Conservation (phyloP, 2,888 invertebrate genomes). For the Prenolepis imparis region DNA sequence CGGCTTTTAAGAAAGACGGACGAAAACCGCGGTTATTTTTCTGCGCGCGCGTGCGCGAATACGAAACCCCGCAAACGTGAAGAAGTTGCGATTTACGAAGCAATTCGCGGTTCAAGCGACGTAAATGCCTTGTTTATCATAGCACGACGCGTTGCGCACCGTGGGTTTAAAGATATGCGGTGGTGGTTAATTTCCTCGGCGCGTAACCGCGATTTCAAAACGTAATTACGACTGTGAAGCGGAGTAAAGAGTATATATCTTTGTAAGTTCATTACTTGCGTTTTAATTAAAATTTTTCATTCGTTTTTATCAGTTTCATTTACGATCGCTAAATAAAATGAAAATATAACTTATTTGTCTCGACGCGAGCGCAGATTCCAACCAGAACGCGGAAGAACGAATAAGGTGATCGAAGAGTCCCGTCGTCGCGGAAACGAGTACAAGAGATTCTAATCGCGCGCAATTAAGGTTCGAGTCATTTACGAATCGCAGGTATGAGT, state of each 20-base stretch:
- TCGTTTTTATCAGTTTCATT: conserved; percentile 13
- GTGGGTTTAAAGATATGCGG: conserved; percentile 34
- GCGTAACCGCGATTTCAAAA: conserved; percentile 18
- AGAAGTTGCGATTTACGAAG: conserved; percentile 63
- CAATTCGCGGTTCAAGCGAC: conserved; percentile 43
- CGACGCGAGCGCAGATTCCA: not conserved
- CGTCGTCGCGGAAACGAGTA: conserved; percentile 34
- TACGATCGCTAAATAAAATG: not conserved
- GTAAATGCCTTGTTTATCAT: conserved; percentile 51
- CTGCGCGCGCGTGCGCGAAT: conserved; percentile 62
- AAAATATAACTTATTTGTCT: conserved; percentile 15
- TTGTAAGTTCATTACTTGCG: not conserved
- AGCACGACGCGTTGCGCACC: conserved; percentile 48
- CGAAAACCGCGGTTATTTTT: conserved; percentile 68
- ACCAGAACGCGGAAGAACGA: conserved; percentile 38
- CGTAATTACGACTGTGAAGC: conserved; percentile 10
- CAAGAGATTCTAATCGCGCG: conserved; percentile 52
- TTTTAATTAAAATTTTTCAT: conserved; percentile 28
- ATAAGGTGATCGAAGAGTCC: conserved; percentile 27
- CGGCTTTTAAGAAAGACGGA: conserved; percentile 46
- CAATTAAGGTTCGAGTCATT: conserved; percentile 47
- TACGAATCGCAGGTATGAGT: conserved; percentile 53
- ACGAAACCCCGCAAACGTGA: conserved; percentile 66
- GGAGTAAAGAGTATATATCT: not conserved
- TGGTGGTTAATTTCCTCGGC: not conserved